A percentile compares a stretch with the other conserved stretches of the same genome.
Evolutionary conservation across 2,113 vertebrate genomes (phyloP).

Genomic region (Dromaius novaehollandiae): DNA sequence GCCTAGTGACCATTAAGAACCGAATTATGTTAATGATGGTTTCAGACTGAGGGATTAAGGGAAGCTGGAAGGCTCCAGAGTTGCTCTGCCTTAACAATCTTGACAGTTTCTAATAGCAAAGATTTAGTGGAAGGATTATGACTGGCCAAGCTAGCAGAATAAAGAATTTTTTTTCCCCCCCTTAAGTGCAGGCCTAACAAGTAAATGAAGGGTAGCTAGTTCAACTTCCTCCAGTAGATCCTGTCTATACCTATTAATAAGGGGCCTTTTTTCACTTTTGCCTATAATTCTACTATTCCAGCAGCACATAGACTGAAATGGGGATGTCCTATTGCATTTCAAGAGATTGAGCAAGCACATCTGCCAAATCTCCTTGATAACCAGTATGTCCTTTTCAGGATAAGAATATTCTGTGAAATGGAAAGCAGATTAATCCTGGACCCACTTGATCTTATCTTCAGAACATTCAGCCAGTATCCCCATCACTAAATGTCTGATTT

Average conservation of each 20-base stretch:
- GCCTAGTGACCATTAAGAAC: neutral
- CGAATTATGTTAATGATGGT: neutral
- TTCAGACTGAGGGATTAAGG: neutral
- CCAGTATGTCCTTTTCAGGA: slow-evolving; percentile 53
- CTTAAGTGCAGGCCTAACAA: neutral
- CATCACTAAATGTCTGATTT: neutral
- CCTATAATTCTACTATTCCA: neutral
- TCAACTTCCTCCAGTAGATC: neutral
- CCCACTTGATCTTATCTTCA: slow-evolving; percentile 44
- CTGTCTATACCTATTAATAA: neutral
- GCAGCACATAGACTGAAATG: neutral
- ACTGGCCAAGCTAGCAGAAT: neutral
- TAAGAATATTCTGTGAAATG: slow-evolving; percentile 48
- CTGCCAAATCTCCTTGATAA: slow-evolving; percentile 64
- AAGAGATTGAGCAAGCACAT: slow-evolving; percentile 38
- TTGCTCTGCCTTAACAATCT: neutral
- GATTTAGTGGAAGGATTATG: neutral
- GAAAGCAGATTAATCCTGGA: slow-evolving; percentile 54
- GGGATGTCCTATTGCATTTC: slow-evolving; percentile 15
- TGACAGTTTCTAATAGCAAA: neutral
- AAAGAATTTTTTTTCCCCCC: neutral
- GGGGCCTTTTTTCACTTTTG: neutral
- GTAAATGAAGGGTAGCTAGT: neutral
- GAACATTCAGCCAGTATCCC: slow-evolving; percentile 13
- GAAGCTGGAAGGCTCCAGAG: neutral